phyloP scores from a whole-genome alignment of 2,888 invertebrate species.

The Pristionchus arcanus region DNA sequence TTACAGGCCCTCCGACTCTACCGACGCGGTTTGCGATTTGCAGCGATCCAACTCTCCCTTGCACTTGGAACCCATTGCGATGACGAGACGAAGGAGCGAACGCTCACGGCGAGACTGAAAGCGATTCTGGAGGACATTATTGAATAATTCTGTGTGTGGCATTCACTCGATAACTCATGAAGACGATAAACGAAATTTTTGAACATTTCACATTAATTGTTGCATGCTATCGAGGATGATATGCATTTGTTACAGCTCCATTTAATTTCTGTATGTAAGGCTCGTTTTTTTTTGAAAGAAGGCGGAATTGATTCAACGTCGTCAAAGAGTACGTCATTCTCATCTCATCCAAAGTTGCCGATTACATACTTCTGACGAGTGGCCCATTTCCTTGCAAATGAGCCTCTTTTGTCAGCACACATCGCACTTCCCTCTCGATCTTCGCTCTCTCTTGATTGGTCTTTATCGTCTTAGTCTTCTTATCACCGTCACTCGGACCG shows the following conservation, averaged over 20 bases:
- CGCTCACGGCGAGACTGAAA: neutral
- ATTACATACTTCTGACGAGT: no score
- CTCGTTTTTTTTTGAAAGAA: no score
- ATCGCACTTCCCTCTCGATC: neutral
- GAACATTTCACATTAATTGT: no score
- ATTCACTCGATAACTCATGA: no score
- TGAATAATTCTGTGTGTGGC: no score
- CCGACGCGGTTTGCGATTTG: neutral
- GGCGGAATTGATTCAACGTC: no score
- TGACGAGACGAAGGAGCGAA: neutral
- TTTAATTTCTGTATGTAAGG: no score
- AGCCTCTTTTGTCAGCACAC: neutral
- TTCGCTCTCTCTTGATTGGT: neutral
- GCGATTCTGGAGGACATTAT: neutral
- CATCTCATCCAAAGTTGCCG: no score
- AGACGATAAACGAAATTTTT: no score
- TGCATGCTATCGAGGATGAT: no score
- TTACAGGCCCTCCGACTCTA: neutral
- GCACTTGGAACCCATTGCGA: neutral
- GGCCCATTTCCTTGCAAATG: neutral
- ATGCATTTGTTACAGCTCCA: no score
- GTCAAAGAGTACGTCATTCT: no score
- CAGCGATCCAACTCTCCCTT: neutral
- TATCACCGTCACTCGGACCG: slow-evolving; percentile 8
- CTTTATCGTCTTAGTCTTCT: neutral